Evolutionary conservation across 2,797 vertebrate species (phyloP), one percentile per base, ranked within the genome.

Genomic region (Poeciliopsis infans): DNA sequence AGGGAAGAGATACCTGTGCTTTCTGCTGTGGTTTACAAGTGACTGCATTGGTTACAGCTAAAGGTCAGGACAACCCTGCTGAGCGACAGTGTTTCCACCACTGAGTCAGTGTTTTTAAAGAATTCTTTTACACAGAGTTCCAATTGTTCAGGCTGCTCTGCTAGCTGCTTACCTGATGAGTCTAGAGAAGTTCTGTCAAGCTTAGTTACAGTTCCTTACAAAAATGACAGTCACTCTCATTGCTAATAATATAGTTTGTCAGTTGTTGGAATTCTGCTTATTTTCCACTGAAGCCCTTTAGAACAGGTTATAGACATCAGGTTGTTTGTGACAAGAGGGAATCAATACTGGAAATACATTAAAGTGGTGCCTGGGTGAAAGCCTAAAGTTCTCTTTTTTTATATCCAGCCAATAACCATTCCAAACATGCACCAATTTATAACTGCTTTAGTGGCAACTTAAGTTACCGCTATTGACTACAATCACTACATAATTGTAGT

Each of bases 231-330:
- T 74, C n/a, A 61, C 70, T 81, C 61, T 75, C 83, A 91, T 82
- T 59, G 36, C 85, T 92, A 94, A 90, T 93, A 84, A 91, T 91
- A 93, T 91, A 81, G 57, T 41, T 5, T 23, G 28, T 70, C 92
- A 91, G 94, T 91, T 59, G n/a, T 15, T 28, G 5, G 28, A 59
- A 59, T 28, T 59, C 28, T 28, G n/a, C 13, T 28, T 31, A 59
- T 59, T 59, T n/a, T 57, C 11, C n/a, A 57, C 55, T 57, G 12
- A 28, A 28, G 55, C 25, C 4, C 55, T 57, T 57, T 15, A 57
- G n/a, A 11, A 57, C n/a, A 57, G 11, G n/a, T n/a, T 55, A 25
- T n/a, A 12, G 23, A 55, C 23, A 55, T 57, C 11, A 57, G n/a
- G 4, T 57, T 12, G 28, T 59, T 15, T 28, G n/a, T 59, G 55